Evolutionary conservation across 1,140 invertebrate species (phyloP), one percentile per base, ranked within the genome.

Genomic region (Heterodera carotae): DNA sequence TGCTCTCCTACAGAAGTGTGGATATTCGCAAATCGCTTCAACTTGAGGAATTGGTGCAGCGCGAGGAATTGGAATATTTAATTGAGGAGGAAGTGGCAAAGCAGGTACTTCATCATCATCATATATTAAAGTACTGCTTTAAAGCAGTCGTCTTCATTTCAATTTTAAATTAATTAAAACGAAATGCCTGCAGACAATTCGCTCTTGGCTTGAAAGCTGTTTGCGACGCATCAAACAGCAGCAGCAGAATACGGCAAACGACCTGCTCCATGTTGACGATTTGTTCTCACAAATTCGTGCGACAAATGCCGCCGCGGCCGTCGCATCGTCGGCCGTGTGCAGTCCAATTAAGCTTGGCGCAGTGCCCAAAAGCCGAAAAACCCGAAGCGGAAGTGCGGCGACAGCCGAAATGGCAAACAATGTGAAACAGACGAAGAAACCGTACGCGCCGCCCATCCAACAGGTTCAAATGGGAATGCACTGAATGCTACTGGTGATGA

Each of bases 1-100:
- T 99, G 96, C 89, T 99, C 34, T 98, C 97, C 0, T 99, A 99
- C 88, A 92, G 97, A 39, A 98, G 96, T 4, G 97, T 99, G 33
- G 97, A 99, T 88, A 99, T 99, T 77, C 91, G 96, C 75, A 99
- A 99, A 90, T 94, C 94, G 7, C 89, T 99, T 25, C 97, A 99
- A 89, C 90, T 99, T 83, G 97, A 99, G 89, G 97, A 99, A 89
- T 89, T 99, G 34, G 88, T 99, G 75, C 96, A 95, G 25, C 90
- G 97, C 80, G 96, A 99, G 90, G 97, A 99, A 89, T 93, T 99
- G 79, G 97, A 99, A 89, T 98, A 97, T 87, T 92, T 97, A 27
- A 98, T 99, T 66, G 97, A 99, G 89, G 97, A 99, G 90, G 97
- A 99, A 90, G 97, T 99, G 7, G 97, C 97, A 27, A 99, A 99